A percentile compares a stretch with the other conserved stretches of the same genome.
These are phyloP conservation scores for Pammene fasciana DNA, from an alignment of 2,888 invertebrate genomes.

Conservation along the genomic window DNA sequence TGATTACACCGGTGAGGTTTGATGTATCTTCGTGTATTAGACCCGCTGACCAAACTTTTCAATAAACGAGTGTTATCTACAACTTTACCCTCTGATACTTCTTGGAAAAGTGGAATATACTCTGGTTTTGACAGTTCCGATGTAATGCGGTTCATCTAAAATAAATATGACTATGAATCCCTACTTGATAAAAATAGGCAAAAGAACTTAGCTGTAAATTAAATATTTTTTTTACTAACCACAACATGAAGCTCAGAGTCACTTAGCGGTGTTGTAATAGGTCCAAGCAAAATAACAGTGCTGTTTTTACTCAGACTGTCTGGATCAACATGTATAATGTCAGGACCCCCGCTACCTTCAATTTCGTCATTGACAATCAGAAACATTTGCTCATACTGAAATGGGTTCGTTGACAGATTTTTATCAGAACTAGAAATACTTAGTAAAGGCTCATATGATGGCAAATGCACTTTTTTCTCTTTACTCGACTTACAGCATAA, in stretches of 20 bases:
- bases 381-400: conserved; percentile 66
- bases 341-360: conserved; percentile 63
- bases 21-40: conserved; percentile 72
- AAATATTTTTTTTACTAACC: conserved; percentile 54
- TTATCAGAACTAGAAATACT: conserved; percentile 44
- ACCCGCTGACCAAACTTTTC: conserved; percentile 66
- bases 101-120: conserved; percentile 67
- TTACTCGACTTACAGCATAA: conserved; percentile 69
- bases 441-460: conserved; percentile 48
- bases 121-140: conserved; percentile 72
- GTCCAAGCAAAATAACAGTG: conserved; percentile 72
- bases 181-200: too few relatives aligned
- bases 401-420: neutral
- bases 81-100: conserved; percentile 66
- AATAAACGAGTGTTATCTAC: conserved; percentile 58
- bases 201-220: too few relatives aligned
- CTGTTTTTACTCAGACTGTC: conserved; percentile 71
- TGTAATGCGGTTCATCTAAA: conserved; percentile 72
- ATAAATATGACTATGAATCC: conserved; percentile 40
- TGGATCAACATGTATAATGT: conserved; percentile 71
- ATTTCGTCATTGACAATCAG: conserved; percentile 75
- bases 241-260: conserved; percentile 67
- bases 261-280: conserved; percentile 65
- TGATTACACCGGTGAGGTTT: conserved; percentile 78
- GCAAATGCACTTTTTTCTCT: conserved; percentile 46